phyloP scores from a whole-genome alignment of 2,888 invertebrate species.

The Drosophila kambysellisi region DNA sequence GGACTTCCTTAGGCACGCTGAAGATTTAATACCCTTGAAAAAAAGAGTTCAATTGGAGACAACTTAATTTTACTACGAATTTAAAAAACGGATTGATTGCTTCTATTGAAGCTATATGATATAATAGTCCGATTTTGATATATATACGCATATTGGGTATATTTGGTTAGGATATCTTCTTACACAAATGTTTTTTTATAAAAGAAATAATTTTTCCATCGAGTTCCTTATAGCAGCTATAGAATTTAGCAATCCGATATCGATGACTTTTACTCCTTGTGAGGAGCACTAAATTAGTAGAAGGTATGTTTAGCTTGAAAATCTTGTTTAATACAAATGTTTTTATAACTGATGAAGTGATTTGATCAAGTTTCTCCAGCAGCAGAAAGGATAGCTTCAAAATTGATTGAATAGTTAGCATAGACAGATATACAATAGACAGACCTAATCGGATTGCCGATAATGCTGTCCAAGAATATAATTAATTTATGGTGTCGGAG shows the following conservation, averaged over 20 bases:
- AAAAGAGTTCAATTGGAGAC: rapidly evolving
- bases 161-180: not conserved
- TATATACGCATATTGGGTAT: not conserved
- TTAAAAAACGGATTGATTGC: not conserved
- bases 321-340: not conserved
- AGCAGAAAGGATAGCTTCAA: not conserved
- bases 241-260: not conserved
- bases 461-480: not conserved
- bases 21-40: not conserved
- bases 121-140: not conserved
- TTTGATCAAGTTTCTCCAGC: not conserved
- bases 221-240: not conserved
- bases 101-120: rapidly evolving
- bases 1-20: not conserved
- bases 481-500: not conserved
- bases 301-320: not conserved
- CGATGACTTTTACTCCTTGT: not conserved
- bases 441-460: not conserved
- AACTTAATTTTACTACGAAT: not conserved
- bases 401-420: not conserved
- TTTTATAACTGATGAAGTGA: not conserved
- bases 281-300: not conserved
- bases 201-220: not conserved
- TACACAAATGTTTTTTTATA: too few relatives aligned
- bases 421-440: not conserved